Evolutionary conservation across 2,888 invertebrate species (phyloP), one percentile per base, ranked within the genome.

Genomic region (Argyresthia albistria): DNA sequence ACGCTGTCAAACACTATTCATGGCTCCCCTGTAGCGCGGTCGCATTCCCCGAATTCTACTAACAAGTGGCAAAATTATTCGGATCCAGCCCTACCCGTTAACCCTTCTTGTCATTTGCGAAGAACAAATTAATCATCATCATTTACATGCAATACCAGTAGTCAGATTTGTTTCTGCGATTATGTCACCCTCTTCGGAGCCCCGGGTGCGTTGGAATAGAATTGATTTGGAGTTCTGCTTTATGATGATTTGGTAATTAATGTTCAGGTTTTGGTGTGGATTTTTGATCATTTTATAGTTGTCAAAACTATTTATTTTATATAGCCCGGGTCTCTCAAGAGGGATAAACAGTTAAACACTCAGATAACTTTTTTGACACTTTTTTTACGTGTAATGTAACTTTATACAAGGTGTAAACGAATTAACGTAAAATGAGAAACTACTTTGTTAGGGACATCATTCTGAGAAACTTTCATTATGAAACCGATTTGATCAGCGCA

Each of bases 81-180:
- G 47, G 14, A 46, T 64, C 53, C 58, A 66, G 73, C 82, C 76
- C 72, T 73, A 75, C 67, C 74, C 72, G 79, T 81, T 83, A 86
- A 86, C 86, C 87, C 86, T 87, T 86, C 84, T 76, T 80, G 84
- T 86, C 84, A 84, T 86, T 84, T 75, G 75, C 72, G 78, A 77
- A 75, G 83, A 81, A 83, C 86, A 83, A 84, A 87, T 87, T 87
- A 87, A 87, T 87, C 87, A 87, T 84, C 82, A 82, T 87, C 87
- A 87, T 87, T 87, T 87, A 82, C 79, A 87, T 87, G 83, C 86
- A 80, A 83, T 67, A 74, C 76, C 76, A 80, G 82, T 80, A 76
- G 81, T 76, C 79, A 83, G 87, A 87, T 87, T 87, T 86, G 87
- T 87, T 86, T 82, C 86, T 79, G 60, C 82, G 87, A 87, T 87